Conservation (phyloP, 2,797 vertebrate species). For the Myotis planiceps region DNA sequence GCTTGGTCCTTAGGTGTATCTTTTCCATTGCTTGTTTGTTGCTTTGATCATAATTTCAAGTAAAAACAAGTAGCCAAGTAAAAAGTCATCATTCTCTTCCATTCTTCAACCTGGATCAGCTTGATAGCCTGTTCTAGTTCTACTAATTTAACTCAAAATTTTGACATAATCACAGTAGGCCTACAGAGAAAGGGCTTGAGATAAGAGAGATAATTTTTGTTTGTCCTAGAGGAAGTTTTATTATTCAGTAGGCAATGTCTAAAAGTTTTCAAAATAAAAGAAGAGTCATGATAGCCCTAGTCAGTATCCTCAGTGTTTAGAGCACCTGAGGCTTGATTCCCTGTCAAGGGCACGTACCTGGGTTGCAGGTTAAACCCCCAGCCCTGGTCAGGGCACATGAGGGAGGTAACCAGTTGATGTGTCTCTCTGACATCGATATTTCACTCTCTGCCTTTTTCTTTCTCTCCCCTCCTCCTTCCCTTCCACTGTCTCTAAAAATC, state of each 20-base stretch:
- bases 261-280: neutral
- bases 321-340: too few relatives aligned
- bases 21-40: neutral
- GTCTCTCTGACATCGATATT: too few relatives aligned
- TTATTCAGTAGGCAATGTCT: neutral
- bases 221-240: neutral
- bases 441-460: too few relatives aligned
- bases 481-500: too few relatives aligned
- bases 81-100: neutral
- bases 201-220: neutral
- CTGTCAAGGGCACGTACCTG: too few relatives aligned
- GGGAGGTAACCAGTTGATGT: too few relatives aligned
- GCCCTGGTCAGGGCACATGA: too few relatives aligned
- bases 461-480: too few relatives aligned
- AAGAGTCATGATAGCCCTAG: neutral
- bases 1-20: neutral
- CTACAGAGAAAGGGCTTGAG: neutral
- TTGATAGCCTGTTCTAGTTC: neutral
- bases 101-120: neutral
- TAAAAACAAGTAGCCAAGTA: neutral
- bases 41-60: neutral
- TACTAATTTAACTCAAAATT: conserved; percentile 27
- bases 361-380: too few relatives aligned
- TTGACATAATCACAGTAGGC: neutral
- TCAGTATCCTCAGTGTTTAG: neutral